Conservation (phyloP, 1,140 invertebrate genomes). For the Galendromus occidentalis region DNA sequence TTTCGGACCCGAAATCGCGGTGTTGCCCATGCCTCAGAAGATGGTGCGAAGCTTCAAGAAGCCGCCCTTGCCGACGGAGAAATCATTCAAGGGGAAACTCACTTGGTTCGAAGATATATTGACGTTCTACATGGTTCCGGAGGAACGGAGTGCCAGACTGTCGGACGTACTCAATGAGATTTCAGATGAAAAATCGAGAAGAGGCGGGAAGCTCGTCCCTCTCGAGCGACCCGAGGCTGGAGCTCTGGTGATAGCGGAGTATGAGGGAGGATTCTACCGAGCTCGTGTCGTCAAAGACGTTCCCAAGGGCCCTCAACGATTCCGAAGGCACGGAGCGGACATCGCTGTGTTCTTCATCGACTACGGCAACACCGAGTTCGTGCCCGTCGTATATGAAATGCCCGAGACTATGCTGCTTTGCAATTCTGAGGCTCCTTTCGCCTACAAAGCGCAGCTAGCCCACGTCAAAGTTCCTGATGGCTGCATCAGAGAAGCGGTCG, state of each 20-base stretch:
- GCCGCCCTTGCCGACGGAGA: neutral
- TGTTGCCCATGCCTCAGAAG: neutral
- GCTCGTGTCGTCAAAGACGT: neutral
- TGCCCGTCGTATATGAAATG: conserved; percentile 16
- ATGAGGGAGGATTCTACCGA: neutral
- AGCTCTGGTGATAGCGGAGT: neutral
- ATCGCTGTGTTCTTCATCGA: conserved; percentile 48
- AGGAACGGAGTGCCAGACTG: neutral
- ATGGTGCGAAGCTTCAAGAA: neutral
- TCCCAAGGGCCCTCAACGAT: neutral
- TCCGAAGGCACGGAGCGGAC: too few relatives aligned
- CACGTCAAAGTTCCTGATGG: neutral
- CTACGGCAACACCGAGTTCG: conserved; percentile 39
- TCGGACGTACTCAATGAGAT: neutral
- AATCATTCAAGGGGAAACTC: neutral
- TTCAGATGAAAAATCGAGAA: neutral
- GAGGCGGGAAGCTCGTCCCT: neutral
- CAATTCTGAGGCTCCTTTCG: neutral
- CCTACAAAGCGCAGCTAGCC: neutral
- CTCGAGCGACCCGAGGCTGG: neutral
- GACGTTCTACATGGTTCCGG: neutral
- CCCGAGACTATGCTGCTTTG: neutral
- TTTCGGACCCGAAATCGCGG: neutral
- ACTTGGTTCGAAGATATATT: neutral
- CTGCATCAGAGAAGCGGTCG: too few relatives aligned